Percentiles rank a stretch among this genome's conserved stretches.
phyloP scores from a whole-genome alignment of 2,797 vertebrate species.

The Carcharodon carcharias region DNA sequence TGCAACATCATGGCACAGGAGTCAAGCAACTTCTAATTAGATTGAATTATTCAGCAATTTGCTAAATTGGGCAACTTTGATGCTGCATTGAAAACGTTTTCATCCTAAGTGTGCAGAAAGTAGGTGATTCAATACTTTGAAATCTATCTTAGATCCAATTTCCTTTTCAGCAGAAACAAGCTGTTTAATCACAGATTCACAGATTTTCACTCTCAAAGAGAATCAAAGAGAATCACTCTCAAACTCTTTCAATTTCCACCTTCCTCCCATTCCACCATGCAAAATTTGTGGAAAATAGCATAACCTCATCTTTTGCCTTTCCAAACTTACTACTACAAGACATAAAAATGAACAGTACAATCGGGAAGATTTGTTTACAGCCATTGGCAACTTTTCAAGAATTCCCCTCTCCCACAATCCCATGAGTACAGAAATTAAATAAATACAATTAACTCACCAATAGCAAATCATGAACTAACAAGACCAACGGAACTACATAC shows the following conservation, averaged over 20 bases:
- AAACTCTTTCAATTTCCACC: background rate
- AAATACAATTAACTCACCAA: conserved; percentile 7
- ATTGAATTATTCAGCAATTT: background rate
- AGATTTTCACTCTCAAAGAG: too few species aligned
- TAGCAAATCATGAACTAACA: background rate
- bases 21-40: background rate
- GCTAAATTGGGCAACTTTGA: background rate
- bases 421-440: conserved; percentile 1
- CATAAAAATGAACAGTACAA: background rate
- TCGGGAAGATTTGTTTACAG: conserved; percentile 14
- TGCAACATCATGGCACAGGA: background rate
- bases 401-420: background rate
- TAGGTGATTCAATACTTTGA: background rate
- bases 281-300: background rate
- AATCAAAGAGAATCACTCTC: too few species aligned
- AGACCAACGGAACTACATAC: background rate
- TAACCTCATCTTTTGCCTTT: background rate
- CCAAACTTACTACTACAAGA: background rate
- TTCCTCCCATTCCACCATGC: background rate
- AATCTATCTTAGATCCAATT: background rate
- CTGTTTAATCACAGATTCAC: background rate
- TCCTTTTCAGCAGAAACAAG: background rate
- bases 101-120: background rate
- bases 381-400: background rate
- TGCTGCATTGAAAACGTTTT: background rate